Base-by-base conservation (phyloP, 2,888 invertebrate genomes). In the Cotesia congregata region DNA sequence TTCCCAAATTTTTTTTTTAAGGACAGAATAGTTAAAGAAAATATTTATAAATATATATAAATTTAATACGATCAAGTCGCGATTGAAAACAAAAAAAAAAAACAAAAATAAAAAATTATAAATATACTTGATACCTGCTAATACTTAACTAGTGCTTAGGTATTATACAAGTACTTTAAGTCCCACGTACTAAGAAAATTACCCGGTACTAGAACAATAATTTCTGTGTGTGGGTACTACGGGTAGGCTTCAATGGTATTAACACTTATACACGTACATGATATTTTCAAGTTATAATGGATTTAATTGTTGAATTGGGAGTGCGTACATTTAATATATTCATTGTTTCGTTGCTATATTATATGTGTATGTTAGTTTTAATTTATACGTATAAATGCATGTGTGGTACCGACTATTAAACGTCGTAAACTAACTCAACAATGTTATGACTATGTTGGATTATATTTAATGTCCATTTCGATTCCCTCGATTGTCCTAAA, bases 91-190 rank as follows among this genome's bases (percentile, higher is more conserved):
- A 17, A 17, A 17, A 17, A 17, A n/a, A n/a, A n/a, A n/a, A n/a
- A n/a, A n/a, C n/a, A n/a, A n/a, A n/a, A n/a, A n/a, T n/a, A n/a
- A n/a, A n/a, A n/a, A n/a, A n/a, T n/a, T n/a, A n/a, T n/a, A n/a
- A n/a, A 30, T 30, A 30, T 30, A 30, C 30, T 3, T 30, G 30
- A 30, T 50, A 50, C 50, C 50, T 7, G 12, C 50, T 50, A 50
- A 50, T 50, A 50, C 50, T 50, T 50, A 12, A 12, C 50, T 50
- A 4, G 50, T 12, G 39, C 17, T 15, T 64, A 12, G 15, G 9
- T 67, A 59, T 60, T 15, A 38, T 17, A 72, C 30, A 12, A 30
- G 15, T 71, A 30, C 30, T 71, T 64, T 64, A 3, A 50, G 12
- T 50, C 50, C 12, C 50, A 50, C 50, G 12, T 50, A 50, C 50